Conservation (phyloP, 2,113 vertebrate species). For the Scomber scombrus region DNA sequence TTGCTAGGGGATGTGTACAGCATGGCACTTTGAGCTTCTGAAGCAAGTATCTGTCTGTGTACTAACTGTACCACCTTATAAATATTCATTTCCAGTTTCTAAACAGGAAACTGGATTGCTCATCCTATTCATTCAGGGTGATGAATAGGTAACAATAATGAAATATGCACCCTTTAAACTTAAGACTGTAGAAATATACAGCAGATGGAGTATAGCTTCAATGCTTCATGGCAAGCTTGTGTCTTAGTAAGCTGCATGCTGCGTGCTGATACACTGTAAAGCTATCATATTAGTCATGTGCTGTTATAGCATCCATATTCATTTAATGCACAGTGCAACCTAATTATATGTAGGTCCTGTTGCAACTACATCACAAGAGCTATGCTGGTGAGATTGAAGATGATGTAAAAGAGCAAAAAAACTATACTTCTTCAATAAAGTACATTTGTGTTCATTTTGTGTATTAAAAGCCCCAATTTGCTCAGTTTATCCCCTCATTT, state of each 20-base stretch:
- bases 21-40: constrained; percentile 53
- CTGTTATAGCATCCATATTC: not conserved
- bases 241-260: not conserved
- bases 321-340: not conserved
- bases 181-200: constrained; percentile 10
- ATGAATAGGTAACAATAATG: constrained; percentile 25
- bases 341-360: not conserved
- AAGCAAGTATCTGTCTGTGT: constrained; percentile 62
- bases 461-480: not conserved
- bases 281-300: not conserved
- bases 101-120: constrained; percentile 41
- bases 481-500: constrained; percentile 24
- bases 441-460: constrained; percentile 3
- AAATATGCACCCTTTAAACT: not conserved
- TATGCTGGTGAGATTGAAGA: not conserved
- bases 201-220: not conserved
- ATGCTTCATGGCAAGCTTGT: not conserved
- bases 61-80: constrained; percentile 46
- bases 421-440: not conserved
- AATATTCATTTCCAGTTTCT: constrained; percentile 56
- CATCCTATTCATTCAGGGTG: constrained; percentile 21
- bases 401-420: not conserved
- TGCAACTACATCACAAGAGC: not conserved
- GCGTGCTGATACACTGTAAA: not conserved
- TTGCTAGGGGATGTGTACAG: constrained; percentile 65